Percentiles rank a stretch among this genome's conserved stretches.
Conservation (phyloP, 2,113 vertebrate genomes). For the Colius striatus region DNA sequence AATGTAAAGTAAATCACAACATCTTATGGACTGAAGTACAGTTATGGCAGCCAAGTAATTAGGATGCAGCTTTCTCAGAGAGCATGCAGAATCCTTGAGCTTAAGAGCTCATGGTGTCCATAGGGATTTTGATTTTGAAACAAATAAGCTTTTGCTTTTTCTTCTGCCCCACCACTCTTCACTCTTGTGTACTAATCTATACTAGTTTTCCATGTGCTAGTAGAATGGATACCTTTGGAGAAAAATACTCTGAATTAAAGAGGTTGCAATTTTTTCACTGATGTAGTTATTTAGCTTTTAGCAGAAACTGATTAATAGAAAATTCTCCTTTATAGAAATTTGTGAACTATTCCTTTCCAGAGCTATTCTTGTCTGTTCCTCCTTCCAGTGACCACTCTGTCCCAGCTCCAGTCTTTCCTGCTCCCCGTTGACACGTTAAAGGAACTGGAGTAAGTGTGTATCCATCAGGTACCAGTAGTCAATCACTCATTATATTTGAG, state of each 20-base stretch:
- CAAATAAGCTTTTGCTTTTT: neutral
- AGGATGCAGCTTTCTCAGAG: neutral
- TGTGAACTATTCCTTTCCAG: neutral
- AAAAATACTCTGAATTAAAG: neutral
- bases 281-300: neutral
- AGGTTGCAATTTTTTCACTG: neutral
- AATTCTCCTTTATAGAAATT: neutral
- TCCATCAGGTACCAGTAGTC: neutral
- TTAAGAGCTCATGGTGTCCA: neutral
- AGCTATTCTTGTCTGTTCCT: neutral
- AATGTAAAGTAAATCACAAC: neutral
- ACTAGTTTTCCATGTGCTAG: neutral
- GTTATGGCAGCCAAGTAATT: neutral
- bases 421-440: neutral
- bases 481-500: neutral
- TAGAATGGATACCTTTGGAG: neutral
- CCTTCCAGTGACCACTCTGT: neutral
- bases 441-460: neutral
- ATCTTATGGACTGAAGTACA: neutral
- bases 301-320: neutral
- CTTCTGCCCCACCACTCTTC: neutral
- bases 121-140: neutral
- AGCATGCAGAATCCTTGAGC: rapidly evolving
- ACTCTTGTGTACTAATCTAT: neutral
- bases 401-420: neutral